Conservation (phyloP, 2,888 invertebrate genomes). For the Toxonevra muliebris region DNA sequence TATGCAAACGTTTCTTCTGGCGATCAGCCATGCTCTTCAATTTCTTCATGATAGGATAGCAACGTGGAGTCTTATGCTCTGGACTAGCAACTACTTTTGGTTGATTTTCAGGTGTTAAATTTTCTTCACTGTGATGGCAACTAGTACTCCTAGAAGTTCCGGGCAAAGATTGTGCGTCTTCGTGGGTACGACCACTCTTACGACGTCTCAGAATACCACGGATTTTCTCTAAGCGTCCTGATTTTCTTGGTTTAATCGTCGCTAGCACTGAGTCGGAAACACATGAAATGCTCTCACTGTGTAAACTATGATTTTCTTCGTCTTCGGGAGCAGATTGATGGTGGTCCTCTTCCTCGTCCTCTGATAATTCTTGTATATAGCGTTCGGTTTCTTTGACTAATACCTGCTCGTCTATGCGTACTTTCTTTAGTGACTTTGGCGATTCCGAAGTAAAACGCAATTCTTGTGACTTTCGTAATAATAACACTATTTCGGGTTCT, state of each 20-base stretch:
- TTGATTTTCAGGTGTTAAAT: conserved; percentile 5
- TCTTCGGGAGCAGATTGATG: conserved; percentile 41
- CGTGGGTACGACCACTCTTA: conserved; percentile 54
- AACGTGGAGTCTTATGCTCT: conserved; percentile 51
- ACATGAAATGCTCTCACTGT: conserved; percentile 62
- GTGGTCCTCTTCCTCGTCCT: conserved; percentile 43
- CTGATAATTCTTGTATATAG: conserved; percentile 63
- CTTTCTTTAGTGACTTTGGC: conserved; percentile 64
- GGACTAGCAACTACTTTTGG: conserved; percentile 31
- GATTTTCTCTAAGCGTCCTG: conserved; percentile 55
- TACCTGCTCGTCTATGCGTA: conserved; percentile 65
- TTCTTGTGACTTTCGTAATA: conserved; percentile 62
- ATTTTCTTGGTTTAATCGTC: conserved; percentile 55
- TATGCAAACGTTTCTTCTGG: conserved; percentile 68
- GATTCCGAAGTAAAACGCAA: conserved; percentile 61
- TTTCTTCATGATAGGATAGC: conserved; percentile 73
- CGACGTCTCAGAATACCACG: conserved; percentile 69
- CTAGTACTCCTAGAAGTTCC: conserved; percentile 55
- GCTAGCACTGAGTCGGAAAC: conserved; percentile 62
- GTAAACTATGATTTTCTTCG: conserved; percentile 49
- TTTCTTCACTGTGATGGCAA: conserved; percentile 53
- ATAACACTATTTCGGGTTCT: conserved; percentile 62
- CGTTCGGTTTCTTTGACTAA: conserved; percentile 63
- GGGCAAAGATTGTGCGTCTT: conserved; percentile 61
- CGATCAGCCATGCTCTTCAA: conserved; percentile 73